Base-by-base conservation (phyloP, 2,888 invertebrate genomes). In the Nomada flava region DNA sequence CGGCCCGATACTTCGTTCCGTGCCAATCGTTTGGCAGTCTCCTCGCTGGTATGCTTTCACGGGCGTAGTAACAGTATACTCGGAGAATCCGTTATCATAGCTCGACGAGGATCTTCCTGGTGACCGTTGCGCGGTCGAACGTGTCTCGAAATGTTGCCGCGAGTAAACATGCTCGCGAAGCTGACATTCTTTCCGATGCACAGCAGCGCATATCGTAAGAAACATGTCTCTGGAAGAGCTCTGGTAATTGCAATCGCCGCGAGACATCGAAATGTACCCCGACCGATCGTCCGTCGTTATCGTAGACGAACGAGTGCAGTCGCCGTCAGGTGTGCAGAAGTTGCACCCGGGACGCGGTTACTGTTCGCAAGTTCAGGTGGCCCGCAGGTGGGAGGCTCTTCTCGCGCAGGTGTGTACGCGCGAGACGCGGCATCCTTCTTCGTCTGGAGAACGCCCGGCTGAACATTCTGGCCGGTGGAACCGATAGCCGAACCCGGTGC, bases 1-100 rank as follows among this genome's bases (percentile, higher is more conserved):
- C 88, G 89, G 88, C 82, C 81, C 85, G 89, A 89, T 89, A 84
- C 85, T 89, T 85, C 89, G 90, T 90, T 89, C 88, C 89, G 79
- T 86, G 87, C 85, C 89, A 86, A 90, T 90, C 90, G 89, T 82
- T 82, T 77, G 84, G 79, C 79, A 73, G 85, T 84, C 82, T 80
- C 76, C 84, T 81, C 74, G 76, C 82, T 76, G 74, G 82, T 76
- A 83, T 84, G 83, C 79, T 90, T 88, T 88, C 89, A 86, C 88
- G 88, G 89, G 88, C 90, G 89, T 90, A 89, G 89, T 92, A 92
- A 92, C 92, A 92, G 92, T 93, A 92, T 88, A 91, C 83, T 77
- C 85, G 79, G 79, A 89, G 92, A 91, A 92, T 92, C 93, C 93
- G 93, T 92, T 93, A 93, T 92, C 91, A 87, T 84, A 82, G 83